Evolutionary conservation across 2,113 vertebrate genomes (phyloP).

Genomic region (Cryptomyrus ogoouensis): DNA sequence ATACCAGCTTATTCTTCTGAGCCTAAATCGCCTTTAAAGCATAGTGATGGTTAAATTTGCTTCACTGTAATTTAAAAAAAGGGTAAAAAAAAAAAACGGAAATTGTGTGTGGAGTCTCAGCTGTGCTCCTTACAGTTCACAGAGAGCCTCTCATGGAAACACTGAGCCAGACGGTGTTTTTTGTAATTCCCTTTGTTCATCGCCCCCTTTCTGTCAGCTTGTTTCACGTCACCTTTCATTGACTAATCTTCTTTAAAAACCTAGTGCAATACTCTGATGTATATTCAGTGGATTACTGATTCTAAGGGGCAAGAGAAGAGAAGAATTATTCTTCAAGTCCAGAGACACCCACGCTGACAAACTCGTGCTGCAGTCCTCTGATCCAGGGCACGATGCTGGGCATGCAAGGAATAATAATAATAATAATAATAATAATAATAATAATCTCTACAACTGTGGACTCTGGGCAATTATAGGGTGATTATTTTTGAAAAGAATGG

Average conservation of each 20-base stretch:
- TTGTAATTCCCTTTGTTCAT: not conserved
- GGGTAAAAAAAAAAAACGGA: not conserved
- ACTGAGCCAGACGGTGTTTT: not conserved
- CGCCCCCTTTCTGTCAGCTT: not conserved
- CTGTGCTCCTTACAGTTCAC: not conserved
- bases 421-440: not conserved
- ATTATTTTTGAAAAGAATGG: conserved; percentile 33
- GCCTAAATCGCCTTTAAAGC: not conserved
- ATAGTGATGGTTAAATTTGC: not conserved
- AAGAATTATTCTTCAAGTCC: not conserved
- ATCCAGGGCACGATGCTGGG: not conserved
- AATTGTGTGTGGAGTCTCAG: too few species aligned
- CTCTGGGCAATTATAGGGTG: conserved; percentile 31
- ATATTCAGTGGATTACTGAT: conserved; percentile 5
- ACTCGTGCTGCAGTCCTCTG: not conserved
- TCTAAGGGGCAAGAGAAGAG: not conserved
- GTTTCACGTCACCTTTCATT: conserved; percentile 2
- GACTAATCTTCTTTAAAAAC: conserved; percentile 3
- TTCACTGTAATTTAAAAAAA: not conserved
- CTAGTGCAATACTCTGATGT: not conserved
- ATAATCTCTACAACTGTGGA: conserved; percentile 17
- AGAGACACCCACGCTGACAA: not conserved
- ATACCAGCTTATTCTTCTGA: not conserved
- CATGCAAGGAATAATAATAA: not conserved
- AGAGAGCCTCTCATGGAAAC: not conserved